Base-by-base conservation (phyloP, 2,888 invertebrate species). In the Cataglyphis livida region DNA sequence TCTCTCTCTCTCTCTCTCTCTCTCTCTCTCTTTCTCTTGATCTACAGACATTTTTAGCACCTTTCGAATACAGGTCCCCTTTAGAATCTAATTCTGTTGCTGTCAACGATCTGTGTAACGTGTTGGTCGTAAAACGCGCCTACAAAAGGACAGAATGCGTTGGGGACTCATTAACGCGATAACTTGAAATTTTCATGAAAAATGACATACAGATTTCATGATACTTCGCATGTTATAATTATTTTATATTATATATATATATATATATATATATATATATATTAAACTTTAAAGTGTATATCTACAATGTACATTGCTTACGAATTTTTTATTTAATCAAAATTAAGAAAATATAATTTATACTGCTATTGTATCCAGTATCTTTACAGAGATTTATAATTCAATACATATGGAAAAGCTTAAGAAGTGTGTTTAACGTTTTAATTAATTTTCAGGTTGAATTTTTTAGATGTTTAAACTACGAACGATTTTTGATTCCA, bases 21-120 rank as follows among this genome's bases (percentile, higher is more conserved):
- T 10, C 12, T n/a, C n/a, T 35, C 25, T 12, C 59, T 68, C 0
- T 21, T 35, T 74, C 32, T 62, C 61, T 18, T 28, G 18, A 70
- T 32, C 32, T 59, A 18, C 21, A 70, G n/a, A 57, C 32, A 18
- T 68, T 76, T 57, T 32, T 57, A 78, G 21, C 12, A 44, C 68
- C 54, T 44, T 68, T 48, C 41, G 32, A 54, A 54, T 12, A 25
- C 38, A 57, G 21, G 4, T 18, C 25, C 41, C 12, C 41, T 57
- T 54, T 25, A 41, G 41, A 59, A 70, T 57, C 18, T 21, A 21
- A 12, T 54, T 70, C 32, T 12, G 18, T 54, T n/a, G 57, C n/a
- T 41, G 15, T 41, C 70, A 32, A 59, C 2, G 10, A 78, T 57
- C 76, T 78, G 35, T 35, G n/a, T 25, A 64, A 51, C 12, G 18